Conservation (phyloP, 1,140 invertebrate species). For the Coenobita brevimanus region DNA sequence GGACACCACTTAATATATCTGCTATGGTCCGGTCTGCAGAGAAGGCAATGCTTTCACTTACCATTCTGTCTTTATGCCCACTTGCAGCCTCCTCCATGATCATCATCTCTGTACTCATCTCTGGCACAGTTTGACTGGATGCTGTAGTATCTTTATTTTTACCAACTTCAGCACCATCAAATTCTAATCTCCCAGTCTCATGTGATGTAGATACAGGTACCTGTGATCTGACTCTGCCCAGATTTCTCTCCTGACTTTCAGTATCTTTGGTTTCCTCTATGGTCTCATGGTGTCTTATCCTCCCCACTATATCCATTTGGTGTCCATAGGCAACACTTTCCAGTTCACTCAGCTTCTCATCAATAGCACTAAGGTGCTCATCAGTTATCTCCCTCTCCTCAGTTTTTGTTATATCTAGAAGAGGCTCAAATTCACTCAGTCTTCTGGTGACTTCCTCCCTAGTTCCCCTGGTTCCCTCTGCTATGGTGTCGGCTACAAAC, state of each 20-base stretch:
- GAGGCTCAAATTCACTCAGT: slow-evolving; percentile 38
- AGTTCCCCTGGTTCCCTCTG: neutral
- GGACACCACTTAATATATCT: neutral
- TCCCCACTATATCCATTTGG: slow-evolving; percentile 43
- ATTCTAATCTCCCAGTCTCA: too few relatives aligned
- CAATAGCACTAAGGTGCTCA: slow-evolving; percentile 47
- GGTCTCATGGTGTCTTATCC: slow-evolving; percentile 24
- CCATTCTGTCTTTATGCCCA: neutral
- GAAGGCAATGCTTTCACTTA: neutral
- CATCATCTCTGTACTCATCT: neutral
- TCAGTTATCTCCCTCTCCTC: slow-evolving; percentile 52
- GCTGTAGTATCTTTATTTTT: too few relatives aligned
- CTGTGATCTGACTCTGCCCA: too few relatives aligned
- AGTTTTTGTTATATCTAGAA: slow-evolving; percentile 4
- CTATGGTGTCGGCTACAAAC: slow-evolving; percentile 8
- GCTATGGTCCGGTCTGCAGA: neutral
- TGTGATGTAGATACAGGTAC: too few relatives aligned
- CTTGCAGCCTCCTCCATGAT: slow-evolving; percentile 18
- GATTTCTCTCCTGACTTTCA: too few relatives aligned
- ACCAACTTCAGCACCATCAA: too few relatives aligned
- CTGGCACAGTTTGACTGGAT: neutral
- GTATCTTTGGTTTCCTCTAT: slow-evolving; percentile 8
- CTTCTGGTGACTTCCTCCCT: slow-evolving; percentile 26
- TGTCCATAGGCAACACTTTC: slow-evolving; percentile 52
- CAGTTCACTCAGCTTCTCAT: slow-evolving; percentile 44